phyloP scores from a whole-genome alignment of 2,113 vertebrate genomes.

The Poeciliopsis retropinna region DNA sequence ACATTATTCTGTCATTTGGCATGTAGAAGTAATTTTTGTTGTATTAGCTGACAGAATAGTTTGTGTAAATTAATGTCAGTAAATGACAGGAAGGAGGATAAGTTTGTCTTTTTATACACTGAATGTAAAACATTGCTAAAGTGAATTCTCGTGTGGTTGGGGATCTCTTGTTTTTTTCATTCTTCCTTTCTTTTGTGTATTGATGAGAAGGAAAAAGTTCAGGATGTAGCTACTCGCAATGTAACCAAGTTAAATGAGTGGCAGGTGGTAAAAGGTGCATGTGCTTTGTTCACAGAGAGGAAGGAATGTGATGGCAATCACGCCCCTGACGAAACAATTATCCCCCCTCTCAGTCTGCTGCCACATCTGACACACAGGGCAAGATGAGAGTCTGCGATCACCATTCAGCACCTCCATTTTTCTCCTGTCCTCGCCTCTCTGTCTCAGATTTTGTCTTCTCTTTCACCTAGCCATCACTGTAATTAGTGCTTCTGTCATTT shows the following conservation, averaged over 20 bases:
- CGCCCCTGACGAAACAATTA: constrained; percentile 73
- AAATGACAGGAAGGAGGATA: neutral
- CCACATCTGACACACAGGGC: constrained; percentile 53
- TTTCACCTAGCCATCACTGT: constrained; percentile 58
- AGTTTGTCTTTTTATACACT: neutral
- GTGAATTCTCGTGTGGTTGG: neutral
- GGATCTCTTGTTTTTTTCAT: neutral
- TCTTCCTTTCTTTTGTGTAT: constrained; percentile 1
- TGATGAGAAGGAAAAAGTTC: constrained; percentile 26
- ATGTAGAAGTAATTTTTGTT: neutral
- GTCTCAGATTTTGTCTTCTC: constrained; percentile 42
- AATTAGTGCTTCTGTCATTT: constrained; percentile 70
- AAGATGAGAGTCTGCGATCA: constrained; percentile 40
- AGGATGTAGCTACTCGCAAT: constrained; percentile 5
- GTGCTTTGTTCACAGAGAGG: constrained; percentile 39
- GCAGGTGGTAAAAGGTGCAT: constrained; percentile 56
- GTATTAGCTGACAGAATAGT: neutral
- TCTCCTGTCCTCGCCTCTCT: constrained; percentile 12
- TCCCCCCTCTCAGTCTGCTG: constrained; percentile 50
- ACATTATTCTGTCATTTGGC: neutral
- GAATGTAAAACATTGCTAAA: neutral
- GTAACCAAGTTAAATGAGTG: constrained; percentile 45
- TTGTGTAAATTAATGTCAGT: neutral
- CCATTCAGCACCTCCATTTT: constrained; percentile 43
- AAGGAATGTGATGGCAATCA: constrained; percentile 69